Evolutionary conservation across 1,140 invertebrate genomes (phyloP), one percentile per base, ranked within the genome.

Genomic region (Hestina assimilis): DNA sequence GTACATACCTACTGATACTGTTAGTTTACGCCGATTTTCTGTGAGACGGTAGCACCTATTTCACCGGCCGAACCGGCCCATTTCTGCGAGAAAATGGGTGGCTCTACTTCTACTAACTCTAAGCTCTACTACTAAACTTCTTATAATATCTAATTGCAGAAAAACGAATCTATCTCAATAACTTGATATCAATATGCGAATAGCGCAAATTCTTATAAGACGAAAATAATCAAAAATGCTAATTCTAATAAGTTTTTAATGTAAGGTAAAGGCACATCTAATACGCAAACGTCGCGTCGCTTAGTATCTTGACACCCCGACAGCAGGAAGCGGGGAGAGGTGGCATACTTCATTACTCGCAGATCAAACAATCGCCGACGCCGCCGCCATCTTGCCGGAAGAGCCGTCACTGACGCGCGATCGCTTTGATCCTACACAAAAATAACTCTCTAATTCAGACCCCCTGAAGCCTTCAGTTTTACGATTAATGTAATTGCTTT

Each of bases 321-420:
- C 75, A 73, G 73, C 73, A 76, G 79, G 80, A 81, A 83, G 67
- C 72, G 70, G 75, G 70, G 77, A 79, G 79, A 80, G 74, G 72
- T 79, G 74, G 72, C 72, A 79, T 76, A 83, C 81, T 87, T 87
- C 83, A 87, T 87, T 84, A 84, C 79, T 79, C 74, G 75, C 77
- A 78, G 76, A 84, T 87, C 83, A 87, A 87, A 87, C 83, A 84
- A 87, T 84, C 81, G 75, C 68, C 48, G 51, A 68, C 66, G 69
- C 65, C 66, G 79, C 72, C 83, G 79, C 79, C 83, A 86, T 86
- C 81, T 86, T 84, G 75, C 73, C 77, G 83, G 83, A 87, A 81
- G 77, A 83, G 75, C 81, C 82, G 75, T 87, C 80, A 84, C 66
- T 73, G 71, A 75, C 75, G 71, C 74, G 63, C 69, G 64, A 77